These are phyloP conservation scores for Chunga burmeisteri DNA, from an alignment of 2,113 vertebrate species.

Conservation along the genomic window DNA sequence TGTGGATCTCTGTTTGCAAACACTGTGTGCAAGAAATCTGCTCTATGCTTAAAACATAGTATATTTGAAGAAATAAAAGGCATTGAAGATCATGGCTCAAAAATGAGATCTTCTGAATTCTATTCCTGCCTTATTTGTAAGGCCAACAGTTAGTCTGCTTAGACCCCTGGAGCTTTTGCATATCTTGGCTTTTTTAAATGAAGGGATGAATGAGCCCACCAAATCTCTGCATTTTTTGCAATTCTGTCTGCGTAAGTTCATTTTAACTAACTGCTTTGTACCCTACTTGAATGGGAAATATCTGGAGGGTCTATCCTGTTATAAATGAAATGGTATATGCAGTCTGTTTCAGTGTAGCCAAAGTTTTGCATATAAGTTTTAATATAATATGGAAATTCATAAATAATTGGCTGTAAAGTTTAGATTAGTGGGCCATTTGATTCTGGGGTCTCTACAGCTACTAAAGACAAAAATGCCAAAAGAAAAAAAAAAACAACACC, in stretches of 20 bases:
- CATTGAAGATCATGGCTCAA: background rate
- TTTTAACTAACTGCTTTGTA: conserved; percentile 1
- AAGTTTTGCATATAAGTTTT: background rate
- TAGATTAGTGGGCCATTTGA: background rate
- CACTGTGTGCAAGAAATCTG: background rate
- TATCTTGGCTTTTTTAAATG: background rate
- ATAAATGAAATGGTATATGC: background rate
- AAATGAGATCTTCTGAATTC: conserved; percentile 4
- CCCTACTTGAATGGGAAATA: conserved; percentile 2
- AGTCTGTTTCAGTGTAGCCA: background rate
- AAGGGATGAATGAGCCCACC: conserved; percentile 5
- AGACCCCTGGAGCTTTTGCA: background rate
- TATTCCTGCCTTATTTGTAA: background rate
- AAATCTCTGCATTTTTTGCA: background rate
- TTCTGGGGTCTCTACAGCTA: conserved; percentile 18
- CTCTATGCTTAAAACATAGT: background rate
- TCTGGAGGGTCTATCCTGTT: background rate
- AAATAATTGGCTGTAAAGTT: conserved; percentile 17
- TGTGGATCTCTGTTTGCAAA: background rate
- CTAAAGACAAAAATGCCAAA: conserved; percentile 51
- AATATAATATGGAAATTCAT: background rate
- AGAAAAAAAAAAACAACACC: conserved; percentile 24
- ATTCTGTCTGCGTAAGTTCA: background rate
- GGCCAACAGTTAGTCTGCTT: background rate
- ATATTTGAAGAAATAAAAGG: background rate